phyloP scores from a whole-genome alignment of 2,888 invertebrate genomes.

The Noctua fimbriata region DNA sequence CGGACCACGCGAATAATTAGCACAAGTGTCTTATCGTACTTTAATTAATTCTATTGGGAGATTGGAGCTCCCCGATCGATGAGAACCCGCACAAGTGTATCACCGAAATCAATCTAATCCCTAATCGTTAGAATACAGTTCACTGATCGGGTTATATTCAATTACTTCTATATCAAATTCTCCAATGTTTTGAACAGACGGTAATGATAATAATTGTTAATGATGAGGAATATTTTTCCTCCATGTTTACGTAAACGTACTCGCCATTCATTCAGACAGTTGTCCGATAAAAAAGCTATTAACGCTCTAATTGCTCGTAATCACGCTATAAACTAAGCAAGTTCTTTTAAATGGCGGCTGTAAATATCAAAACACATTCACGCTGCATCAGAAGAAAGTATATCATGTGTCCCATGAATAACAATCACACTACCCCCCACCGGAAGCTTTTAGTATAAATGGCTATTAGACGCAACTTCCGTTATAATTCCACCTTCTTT shows the following conservation, averaged over 20 bases:
- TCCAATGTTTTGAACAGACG: slow-evolving; percentile 17
- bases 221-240: slow-evolving; percentile 15
- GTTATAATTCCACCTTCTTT: slow-evolving; percentile 75
- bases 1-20: slow-evolving; percentile 80
- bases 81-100: slow-evolving; percentile 26
- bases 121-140: slow-evolving; percentile 26
- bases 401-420: slow-evolving; percentile 75
- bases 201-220: slow-evolving; percentile 7
- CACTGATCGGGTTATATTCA: slow-evolving; percentile 26
- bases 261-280: slow-evolving; percentile 39
- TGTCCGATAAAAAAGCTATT: slow-evolving; percentile 65
- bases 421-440: slow-evolving; percentile 76
- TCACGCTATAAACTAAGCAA: slow-evolving; percentile 72
- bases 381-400: slow-evolving; percentile 60
- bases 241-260: slow-evolving; percentile 27
- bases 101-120: slow-evolving; percentile 45
- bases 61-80: slow-evolving; percentile 60
- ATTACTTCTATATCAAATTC: slow-evolving; percentile 21
- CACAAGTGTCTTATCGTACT: slow-evolving; percentile 79
- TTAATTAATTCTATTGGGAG: slow-evolving; percentile 81
- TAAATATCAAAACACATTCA: slow-evolving; percentile 70
- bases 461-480: slow-evolving; percentile 77
- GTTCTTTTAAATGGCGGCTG: slow-evolving; percentile 70
- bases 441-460: slow-evolving; percentile 75
- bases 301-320: slow-evolving; percentile 73